Conservation (phyloP, 1,140 invertebrate species). For the Phymastichus coffea region DNA sequence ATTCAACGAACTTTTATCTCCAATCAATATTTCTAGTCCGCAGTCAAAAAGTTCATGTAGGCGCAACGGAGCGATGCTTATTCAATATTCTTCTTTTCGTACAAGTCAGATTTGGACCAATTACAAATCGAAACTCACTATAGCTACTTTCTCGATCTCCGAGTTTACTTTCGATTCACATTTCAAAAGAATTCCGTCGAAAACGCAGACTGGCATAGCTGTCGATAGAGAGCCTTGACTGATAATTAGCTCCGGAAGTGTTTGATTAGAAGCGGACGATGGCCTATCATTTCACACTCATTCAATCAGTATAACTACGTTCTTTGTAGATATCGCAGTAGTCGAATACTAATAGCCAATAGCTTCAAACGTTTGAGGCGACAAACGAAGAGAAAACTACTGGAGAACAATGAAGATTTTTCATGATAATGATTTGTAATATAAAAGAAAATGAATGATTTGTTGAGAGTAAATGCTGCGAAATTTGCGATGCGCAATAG, state of each 20-base stretch:
- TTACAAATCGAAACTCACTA: too few species aligned
- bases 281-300: slow-evolving; percentile 44
- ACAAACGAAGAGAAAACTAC: neutral
- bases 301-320: slow-evolving; percentile 47
- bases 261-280: slow-evolving; percentile 35
- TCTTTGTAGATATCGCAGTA: slow-evolving; percentile 56
- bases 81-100: too few species aligned
- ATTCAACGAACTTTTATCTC: slow-evolving; percentile 54
- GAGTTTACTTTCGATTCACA: too few species aligned
- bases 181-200: too few species aligned
- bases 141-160: too few species aligned
- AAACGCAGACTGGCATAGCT: too few species aligned
- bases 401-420: slow-evolving; percentile 27
- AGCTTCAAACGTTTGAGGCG: slow-evolving; percentile 55
- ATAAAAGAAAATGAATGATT: slow-evolving; percentile 32
- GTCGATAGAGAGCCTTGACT: too few species aligned
- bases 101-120: too few species aligned
- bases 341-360: slow-evolving; percentile 50
- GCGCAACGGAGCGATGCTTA: too few species aligned
- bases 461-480: neutral
- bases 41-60: slow-evolving; percentile 46
- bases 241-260: slow-evolving; percentile 33
- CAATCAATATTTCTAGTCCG: slow-evolving; percentile 55
- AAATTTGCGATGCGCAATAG: slow-evolving; percentile 33
- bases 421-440: slow-evolving; percentile 36